Base-by-base conservation (phyloP, 1,140 invertebrate species). In the Leptinotarsa undecemlineata region DNA sequence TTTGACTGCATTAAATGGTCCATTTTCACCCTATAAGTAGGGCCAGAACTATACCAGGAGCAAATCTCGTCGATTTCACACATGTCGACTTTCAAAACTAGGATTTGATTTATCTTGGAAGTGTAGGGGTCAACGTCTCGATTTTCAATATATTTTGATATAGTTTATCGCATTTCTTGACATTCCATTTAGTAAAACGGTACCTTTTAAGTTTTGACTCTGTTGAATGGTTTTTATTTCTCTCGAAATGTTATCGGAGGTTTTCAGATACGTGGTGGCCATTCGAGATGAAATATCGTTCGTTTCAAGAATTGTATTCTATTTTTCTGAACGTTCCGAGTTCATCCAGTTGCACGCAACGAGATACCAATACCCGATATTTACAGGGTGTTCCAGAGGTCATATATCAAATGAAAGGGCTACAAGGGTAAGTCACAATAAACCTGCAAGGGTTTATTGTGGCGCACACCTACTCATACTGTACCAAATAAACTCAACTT, bases 141-240 rank as follows among this genome's bases (percentile, higher is more conserved):
- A 14, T 48, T 20, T 64, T 62, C 68, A 47, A 74, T 74, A 74
- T 48, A 70, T 62, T 74, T 74, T 71, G 73, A 74, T 74, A 74
- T 71, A 74, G 60, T 74, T 74, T 74, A 74, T 74, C 73, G 68
- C 26, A 26, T 60, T 72, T 47, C 26, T 62, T 71, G 73, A 74
- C 73, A 74, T 74, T 74, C 68, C 73, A 71, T 74, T 70, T 62
- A 63, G 17, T 48, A 26, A 74, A 70, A 74, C 73, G 73, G 73
- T 74, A 71, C 68, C n/a, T 64, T 63, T 63, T 62, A 57, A 70
- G 19, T 42, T 64, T 23, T 15, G 51, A 15, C 33, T 17, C 60
- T 4, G 17, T 51, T 23, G 33, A 74, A 62, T 71, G 42, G 19
- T 71, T 71, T 74, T 74, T 68, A 26, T 68, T 69, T 66, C 63